Evolutionary conservation across 53 echinoderm and acorn worm genomes (phyloP).

Genomic region (Henricia sp.): DNA sequence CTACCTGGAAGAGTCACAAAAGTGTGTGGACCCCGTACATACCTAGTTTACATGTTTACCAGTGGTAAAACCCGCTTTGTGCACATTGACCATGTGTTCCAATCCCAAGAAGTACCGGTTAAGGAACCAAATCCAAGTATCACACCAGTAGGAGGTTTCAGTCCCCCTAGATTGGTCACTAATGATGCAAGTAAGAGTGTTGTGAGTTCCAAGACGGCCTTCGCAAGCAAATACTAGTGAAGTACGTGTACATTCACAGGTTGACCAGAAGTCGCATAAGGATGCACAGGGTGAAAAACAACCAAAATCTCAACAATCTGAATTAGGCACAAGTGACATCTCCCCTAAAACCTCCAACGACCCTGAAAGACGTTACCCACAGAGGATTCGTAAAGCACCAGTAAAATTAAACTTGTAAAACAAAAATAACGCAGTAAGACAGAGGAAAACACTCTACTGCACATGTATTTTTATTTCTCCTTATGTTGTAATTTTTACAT

Average conservation of each 20-base stretch:
- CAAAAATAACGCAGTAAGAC: not conserved
- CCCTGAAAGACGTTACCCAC: not conserved
- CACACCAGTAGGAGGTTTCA: not conserved
- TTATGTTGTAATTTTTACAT: not conserved
- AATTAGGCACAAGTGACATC: not conserved
- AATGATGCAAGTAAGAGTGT: not conserved
- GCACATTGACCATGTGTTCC: constrained; percentile 6
- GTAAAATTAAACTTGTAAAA: constrained; percentile 8
- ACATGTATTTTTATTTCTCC: not conserved
- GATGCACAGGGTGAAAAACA: not conserved
- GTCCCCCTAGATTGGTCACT: not conserved
- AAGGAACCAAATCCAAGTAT: not conserved
- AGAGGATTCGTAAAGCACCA: constrained; percentile 2
- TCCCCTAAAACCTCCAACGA: not conserved
- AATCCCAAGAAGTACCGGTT: not conserved
- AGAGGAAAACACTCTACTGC: not conserved
- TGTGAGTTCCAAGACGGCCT: not conserved
- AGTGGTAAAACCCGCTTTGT: constrained; percentile 6
- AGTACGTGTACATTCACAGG: not conserved
- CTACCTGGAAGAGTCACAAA: constrained; percentile 48
- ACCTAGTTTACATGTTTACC: not conserved
- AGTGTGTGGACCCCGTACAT: constrained; percentile 38
- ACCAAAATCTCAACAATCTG: not conserved
- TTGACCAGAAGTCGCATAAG: not conserved
- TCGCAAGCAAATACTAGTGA: not conserved